Conservation (phyloP, 2,888 invertebrate genomes). For the Caenorhabditis sp. region DNA sequence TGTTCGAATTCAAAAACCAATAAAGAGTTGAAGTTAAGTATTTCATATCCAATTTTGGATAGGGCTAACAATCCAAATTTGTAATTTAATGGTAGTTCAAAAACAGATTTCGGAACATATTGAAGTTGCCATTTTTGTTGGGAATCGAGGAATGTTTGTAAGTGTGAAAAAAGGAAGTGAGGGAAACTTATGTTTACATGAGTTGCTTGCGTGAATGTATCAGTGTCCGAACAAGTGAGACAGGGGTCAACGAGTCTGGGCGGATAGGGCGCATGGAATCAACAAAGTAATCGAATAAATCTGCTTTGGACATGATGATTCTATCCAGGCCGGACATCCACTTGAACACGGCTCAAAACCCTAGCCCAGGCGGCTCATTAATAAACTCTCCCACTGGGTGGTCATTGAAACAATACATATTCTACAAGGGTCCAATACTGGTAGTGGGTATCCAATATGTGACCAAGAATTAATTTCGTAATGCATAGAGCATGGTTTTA, state of each 20-base stretch:
- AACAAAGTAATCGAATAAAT: conserved; percentile 59
- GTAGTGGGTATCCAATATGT: neutral
- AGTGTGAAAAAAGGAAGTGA: conserved; percentile 12
- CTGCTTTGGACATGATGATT: conserved; percentile 55
- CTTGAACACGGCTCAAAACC: conserved; percentile 55
- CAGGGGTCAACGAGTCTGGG: conserved; percentile 26
- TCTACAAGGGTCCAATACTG: conserved; percentile 40
- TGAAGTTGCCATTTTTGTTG: neutral
- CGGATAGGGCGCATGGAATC: conserved; percentile 48
- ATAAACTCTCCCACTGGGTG: conserved; percentile 58
- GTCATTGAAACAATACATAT: conserved; percentile 55
- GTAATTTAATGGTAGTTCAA: no score
- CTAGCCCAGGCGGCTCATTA: conserved; percentile 58
- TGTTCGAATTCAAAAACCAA: no score
- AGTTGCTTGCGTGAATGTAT: neutral
- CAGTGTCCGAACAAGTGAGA: conserved; percentile 2
- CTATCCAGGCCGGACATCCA: conserved; percentile 47
- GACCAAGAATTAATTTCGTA: conserved; percentile 36
- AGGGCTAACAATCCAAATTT: no score
- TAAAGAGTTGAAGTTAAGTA: no score
- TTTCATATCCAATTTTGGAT: no score
- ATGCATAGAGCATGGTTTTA: conserved; percentile 43
- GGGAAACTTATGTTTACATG: conserved; percentile 17
- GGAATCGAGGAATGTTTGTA: neutral
- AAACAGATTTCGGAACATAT: no score